Conservation (phyloP, 1,140 invertebrate genomes). For the Palaemon carinicauda region DNA sequence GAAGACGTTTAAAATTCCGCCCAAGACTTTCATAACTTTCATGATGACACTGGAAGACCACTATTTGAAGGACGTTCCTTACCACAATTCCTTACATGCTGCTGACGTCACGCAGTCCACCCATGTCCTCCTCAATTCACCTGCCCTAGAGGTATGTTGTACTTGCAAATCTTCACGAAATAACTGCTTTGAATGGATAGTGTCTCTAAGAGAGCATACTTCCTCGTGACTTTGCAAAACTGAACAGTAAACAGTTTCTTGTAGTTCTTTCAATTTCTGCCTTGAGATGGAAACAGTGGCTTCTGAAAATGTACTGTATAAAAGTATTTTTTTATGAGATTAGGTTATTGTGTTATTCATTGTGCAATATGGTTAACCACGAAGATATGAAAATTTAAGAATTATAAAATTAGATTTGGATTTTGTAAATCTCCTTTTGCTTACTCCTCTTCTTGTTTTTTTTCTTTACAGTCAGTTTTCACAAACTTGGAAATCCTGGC, state of each 20-base stretch:
- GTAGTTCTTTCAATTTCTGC: no score
- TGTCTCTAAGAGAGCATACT: no score
- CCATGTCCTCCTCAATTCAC: slow-evolving; percentile 91
- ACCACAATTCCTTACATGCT: slow-evolving; percentile 97
- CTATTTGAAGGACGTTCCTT: slow-evolving; percentile 95
- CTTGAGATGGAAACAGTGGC: no score
- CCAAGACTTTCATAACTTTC: slow-evolving; percentile 93
- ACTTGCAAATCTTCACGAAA: slow-evolving; percentile 36
- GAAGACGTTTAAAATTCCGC: slow-evolving; percentile 92
- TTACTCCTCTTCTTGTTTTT: no score
- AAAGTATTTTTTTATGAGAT: no score
- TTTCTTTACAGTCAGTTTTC: slow-evolving; percentile 81
- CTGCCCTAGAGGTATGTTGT: slow-evolving; percentile 82
- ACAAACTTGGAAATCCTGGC: slow-evolving; percentile 93
- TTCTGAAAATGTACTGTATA: no score
- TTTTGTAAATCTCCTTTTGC: no score
- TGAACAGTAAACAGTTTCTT: no score
- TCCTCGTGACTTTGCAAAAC: no score
- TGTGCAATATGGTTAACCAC: background rate
- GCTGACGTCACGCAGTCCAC: slow-evolving; percentile 97
- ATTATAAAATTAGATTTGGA: no score
- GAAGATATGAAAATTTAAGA: no score
- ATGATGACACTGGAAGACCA: slow-evolving; percentile 98
- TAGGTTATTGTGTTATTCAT: slow-evolving; percentile 17
- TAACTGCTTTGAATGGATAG: no score